Evolutionary conservation across 2,113 vertebrate species (phyloP), one percentile per base, ranked within the genome.

Genomic region (Cricetomys ansorgei): DNA sequence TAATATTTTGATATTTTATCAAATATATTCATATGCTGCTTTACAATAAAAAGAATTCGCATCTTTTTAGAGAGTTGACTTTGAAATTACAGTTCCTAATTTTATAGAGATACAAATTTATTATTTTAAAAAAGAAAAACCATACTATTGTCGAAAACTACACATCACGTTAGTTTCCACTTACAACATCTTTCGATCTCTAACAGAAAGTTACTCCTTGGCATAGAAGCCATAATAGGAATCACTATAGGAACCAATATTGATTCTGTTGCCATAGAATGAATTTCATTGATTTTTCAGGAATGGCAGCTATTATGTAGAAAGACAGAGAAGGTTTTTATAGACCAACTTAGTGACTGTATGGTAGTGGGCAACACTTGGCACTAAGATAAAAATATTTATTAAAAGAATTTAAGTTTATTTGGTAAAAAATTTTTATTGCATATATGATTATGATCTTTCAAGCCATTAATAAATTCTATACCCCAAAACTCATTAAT

Each of bases 361-460:
- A 29, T 94, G 31, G 73, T 91, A 69, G 76, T 72, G 83, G 73
- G 25, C 8, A 86, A 89, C 34, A 62, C 29, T 67, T 93, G 53
- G 27, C 16, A 15, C 48, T 76, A 55, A 19, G 57, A 89, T 64
- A 97, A 95, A 98, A 96, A 91, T 55, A 4, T 19, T 80, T 95
- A 48, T 29, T 91, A 87, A 93, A 96, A 93, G 17, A 73, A 45
- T 40, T 89, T 79, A 77, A 88, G 96, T 97, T 96, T 95, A 93
- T 59, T 48, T n/a, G 80, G 19, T 77, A 93, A 97, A 81, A 88
- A 97, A 97, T 57, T 57, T 9, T 88, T 96, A 64, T 79, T 97
- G 1, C 15, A 92, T 92, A 91, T 84, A 92, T 80, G 62, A 92
- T 34, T 73, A 80, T 59, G 34, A 64, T 37, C 72, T 80, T 92